phyloP scores from a whole-genome alignment of 2,797 vertebrate species.

The Anas acuta region DNA sequence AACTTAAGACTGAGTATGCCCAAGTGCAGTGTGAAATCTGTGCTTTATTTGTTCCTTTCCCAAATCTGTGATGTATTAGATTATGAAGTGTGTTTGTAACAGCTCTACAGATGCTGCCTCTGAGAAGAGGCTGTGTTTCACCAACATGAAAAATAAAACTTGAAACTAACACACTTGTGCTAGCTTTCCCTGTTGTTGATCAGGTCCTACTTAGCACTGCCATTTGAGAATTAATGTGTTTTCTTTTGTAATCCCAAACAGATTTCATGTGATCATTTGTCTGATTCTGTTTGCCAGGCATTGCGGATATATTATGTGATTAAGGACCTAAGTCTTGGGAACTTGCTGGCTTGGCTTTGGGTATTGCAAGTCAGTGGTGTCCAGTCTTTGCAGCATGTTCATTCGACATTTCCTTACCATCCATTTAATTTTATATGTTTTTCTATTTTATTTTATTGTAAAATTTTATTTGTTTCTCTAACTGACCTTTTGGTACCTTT shows the following conservation, averaged over 20 bases:
- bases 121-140: constrained; percentile 49
- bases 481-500: background rate
- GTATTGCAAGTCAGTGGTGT: background rate
- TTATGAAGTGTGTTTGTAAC: constrained; percentile 61
- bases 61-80: constrained; percentile 55
- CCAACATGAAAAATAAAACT: constrained; percentile 74
- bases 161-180: background rate
- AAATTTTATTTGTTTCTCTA: background rate
- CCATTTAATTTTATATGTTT: background rate
- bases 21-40: constrained; percentile 66
- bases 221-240: background rate
- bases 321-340: background rate
- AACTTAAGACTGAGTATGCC: constrained; percentile 48
- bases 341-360: background rate
- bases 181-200: background rate
- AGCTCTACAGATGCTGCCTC: constrained; percentile 55
- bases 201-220: background rate
- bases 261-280: background rate
- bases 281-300: background rate
- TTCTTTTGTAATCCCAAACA: background rate
- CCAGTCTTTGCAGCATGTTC: background rate
- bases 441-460: no score
- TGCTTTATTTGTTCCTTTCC: constrained; percentile 67
- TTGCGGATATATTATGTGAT: background rate
- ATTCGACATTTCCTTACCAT: background rate